phyloP scores from a whole-genome alignment of 2,797 vertebrate species.

The Chaetophractus vellerosus region DNA sequence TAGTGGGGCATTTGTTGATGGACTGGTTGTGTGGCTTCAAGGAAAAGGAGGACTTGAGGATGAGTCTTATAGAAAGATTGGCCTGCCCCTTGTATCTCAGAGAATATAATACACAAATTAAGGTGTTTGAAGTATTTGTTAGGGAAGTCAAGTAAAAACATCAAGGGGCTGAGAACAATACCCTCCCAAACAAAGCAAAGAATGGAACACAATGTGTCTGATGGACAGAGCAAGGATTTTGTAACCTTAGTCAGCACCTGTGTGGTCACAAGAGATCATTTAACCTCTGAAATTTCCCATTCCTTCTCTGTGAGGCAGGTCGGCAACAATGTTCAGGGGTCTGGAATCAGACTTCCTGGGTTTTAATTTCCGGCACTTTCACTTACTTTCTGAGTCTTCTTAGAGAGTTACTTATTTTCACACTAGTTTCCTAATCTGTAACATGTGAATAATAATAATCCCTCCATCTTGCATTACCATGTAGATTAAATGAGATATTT shows the following conservation, averaged over 20 bases:
- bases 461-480: background rate
- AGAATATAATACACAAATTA: background rate
- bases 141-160: background rate
- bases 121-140: background rate
- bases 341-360: background rate
- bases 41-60: background rate
- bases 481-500: slow-evolving; percentile 14
- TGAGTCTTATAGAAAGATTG: background rate
- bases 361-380: background rate
- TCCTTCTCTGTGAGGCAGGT: background rate
- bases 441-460: background rate
- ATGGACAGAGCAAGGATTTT: background rate
- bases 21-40: background rate
- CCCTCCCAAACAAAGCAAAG: background rate
- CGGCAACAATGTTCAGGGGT: background rate
- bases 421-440: background rate
- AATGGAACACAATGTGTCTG: background rate
- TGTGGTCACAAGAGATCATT: background rate
- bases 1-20: background rate
- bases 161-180: background rate
- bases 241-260: background rate
- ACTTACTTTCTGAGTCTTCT: background rate
- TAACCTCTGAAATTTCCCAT: background rate
- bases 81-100: background rate
- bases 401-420: background rate